Conservation (phyloP, 2,113 vertebrate species). For the Eretmochelys imbricata region DNA sequence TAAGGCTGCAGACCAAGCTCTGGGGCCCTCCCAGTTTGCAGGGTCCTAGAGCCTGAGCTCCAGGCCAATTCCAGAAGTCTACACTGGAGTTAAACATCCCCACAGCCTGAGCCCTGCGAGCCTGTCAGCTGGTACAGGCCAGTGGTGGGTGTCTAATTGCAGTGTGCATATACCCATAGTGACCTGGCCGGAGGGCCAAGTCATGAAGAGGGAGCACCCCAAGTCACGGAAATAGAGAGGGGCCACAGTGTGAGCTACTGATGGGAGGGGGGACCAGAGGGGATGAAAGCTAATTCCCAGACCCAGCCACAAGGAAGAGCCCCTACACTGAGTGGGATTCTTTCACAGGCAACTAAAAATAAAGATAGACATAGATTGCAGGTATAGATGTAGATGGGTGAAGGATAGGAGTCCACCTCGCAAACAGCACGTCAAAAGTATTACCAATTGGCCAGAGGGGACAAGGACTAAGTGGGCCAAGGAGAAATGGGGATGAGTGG, state of each 20-base stretch:
- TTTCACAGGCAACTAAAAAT: neutral
- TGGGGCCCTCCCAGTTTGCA: neutral
- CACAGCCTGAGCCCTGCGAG: neutral
- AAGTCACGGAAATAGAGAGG: neutral
- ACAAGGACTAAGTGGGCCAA: fast-evolving
- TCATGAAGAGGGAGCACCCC: neutral
- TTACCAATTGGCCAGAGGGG: neutral
- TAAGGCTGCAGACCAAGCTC: neutral
- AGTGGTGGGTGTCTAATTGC: neutral
- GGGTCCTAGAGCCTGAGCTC: neutral
- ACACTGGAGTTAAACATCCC: neutral
- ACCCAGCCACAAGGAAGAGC: neutral
- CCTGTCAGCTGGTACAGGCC: neutral
- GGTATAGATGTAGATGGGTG: fast-evolving
- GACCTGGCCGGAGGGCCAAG: neutral
- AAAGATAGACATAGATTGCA: neutral
- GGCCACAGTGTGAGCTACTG: neutral
- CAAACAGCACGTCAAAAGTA: neutral
- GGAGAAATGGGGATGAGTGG: neutral
- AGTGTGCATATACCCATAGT: neutral
- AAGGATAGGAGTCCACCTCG: fast-evolving
- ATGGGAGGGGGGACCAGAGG: neutral
- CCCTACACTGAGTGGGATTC: neutral
- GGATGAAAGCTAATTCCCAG: neutral
- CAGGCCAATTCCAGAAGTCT: neutral